These are phyloP conservation scores for Asteroscopus sphinx DNA, from an alignment of 2,888 invertebrate species.

Conservation along the genomic window DNA sequence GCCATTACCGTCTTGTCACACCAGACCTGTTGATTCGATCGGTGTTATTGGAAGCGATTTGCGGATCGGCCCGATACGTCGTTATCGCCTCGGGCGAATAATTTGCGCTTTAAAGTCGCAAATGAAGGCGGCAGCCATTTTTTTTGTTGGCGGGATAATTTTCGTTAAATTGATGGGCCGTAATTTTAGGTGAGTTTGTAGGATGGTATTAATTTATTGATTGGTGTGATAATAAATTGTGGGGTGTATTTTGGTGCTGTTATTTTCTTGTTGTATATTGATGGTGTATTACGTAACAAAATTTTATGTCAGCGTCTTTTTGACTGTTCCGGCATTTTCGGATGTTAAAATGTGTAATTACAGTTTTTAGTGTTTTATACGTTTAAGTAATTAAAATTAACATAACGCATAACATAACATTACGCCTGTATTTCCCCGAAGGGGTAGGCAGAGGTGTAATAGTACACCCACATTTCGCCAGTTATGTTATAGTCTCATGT, in stretches of 20 bases:
- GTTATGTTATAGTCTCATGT: too few relatives aligned
- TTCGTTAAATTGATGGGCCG: conserved; percentile 47
- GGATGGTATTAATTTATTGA: conserved; percentile 48
- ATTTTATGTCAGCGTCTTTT: not conserved
- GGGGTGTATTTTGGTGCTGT: conserved; percentile 14
- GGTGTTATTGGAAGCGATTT: conserved; percentile 69
- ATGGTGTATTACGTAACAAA: conserved; percentile 19
- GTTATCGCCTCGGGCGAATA: conserved; percentile 73
- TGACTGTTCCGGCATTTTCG: too few relatives aligned
- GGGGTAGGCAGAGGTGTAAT: too few relatives aligned
- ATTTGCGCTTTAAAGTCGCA: conserved; percentile 73
- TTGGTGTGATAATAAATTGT: conserved; percentile 46
- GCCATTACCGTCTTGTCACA: conserved; percentile 53
- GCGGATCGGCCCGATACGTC: conserved; percentile 71
- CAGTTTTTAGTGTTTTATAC: too few relatives aligned
- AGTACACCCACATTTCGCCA: too few relatives aligned
- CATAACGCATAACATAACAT: too few relatives aligned
- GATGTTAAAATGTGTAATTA: too few relatives aligned
- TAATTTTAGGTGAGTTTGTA: conserved; percentile 47
- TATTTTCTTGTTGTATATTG: conserved; percentile 8
- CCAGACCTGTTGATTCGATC: conserved; percentile 68
- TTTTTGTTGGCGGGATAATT: conserved; percentile 41
- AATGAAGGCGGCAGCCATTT: conserved; percentile 60
- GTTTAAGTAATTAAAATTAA: too few relatives aligned
- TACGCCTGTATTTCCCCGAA: too few relatives aligned